Evolutionary conservation across 2,113 vertebrate species (phyloP).

Genomic region (Gymnocephalus cernua): DNA sequence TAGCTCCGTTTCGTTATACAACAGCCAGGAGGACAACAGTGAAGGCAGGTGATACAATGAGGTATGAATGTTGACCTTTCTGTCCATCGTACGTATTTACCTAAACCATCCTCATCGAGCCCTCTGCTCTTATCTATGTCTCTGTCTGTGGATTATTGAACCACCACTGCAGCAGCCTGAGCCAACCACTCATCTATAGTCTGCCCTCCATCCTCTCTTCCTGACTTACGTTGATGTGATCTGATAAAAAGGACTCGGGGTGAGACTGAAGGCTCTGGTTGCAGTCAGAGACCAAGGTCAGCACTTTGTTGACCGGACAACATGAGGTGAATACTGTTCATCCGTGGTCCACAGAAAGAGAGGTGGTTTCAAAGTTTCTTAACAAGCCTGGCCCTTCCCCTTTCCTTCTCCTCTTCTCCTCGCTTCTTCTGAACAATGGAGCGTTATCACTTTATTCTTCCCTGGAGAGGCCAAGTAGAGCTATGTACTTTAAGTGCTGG

Average conservation of each 20-base stretch:
- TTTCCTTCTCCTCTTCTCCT: constrained; percentile 22
- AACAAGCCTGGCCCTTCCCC: constrained; percentile 27
- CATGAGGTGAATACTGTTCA: constrained; percentile 50
- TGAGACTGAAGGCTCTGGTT: constrained; percentile 74
- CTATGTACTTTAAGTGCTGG: constrained; percentile 58
- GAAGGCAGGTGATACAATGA: constrained; percentile 34
- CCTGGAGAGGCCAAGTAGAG: constrained; percentile 47
- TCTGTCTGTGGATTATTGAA: constrained; percentile 80
- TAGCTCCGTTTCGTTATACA: neutral
- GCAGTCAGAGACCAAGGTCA: constrained; percentile 79
- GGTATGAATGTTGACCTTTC: constrained; percentile 46
- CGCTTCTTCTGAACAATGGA: constrained; percentile 39
- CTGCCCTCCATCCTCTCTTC: constrained; percentile 58
- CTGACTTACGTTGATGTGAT: constrained; percentile 54
- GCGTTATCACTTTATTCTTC: constrained; percentile 52
- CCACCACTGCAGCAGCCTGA: constrained; percentile 50
- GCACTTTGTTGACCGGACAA: constrained; percentile 66
- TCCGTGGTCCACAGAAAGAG: constrained; percentile 59
- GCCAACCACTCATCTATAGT: constrained; percentile 56
- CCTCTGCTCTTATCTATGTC: constrained; percentile 65
- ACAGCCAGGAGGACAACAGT: neutral
- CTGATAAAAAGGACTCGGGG: constrained; percentile 65
- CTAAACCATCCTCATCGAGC: constrained; percentile 48
- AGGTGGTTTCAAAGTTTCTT: constrained; percentile 12
- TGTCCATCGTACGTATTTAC: constrained; percentile 43